Percentiles rank a stretch among this genome's conserved stretches.
These are phyloP conservation scores for Archaeoteleia sp. DNA, from an alignment of 2,888 invertebrate genomes.

Conservation along the genomic window DNA sequence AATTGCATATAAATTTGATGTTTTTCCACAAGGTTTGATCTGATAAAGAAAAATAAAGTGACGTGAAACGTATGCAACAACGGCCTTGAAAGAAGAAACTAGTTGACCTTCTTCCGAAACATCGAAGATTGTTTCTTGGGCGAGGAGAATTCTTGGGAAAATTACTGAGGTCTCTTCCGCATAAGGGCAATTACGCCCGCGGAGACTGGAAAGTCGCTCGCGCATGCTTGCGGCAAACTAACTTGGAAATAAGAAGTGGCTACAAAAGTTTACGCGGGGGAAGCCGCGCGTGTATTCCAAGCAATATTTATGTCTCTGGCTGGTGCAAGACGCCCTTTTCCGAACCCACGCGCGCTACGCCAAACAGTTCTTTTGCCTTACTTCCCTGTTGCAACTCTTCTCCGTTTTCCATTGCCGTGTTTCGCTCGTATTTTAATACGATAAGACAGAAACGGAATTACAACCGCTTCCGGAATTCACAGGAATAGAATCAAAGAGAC, in stretches of 20 bases:
- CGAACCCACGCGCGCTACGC: neutral
- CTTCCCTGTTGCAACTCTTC: constrained; percentile 15
- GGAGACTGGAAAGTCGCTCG: constrained; percentile 6
- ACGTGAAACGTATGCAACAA: constrained; percentile 1
- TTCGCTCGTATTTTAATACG: constrained; percentile 25
- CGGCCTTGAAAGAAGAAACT: constrained; percentile 51
- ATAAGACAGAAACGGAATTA: constrained; percentile 27
- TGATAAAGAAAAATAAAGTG: constrained; percentile 6
- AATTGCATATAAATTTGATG: too few species aligned
- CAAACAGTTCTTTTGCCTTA: constrained; percentile 7
- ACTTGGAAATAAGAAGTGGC: constrained; percentile 26
- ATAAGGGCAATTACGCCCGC: constrained; percentile 1
- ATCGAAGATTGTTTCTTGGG: constrained; percentile 7
- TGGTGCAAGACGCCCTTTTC: neutral
- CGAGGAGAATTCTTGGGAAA: constrained; percentile 2
- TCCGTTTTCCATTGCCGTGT: constrained; percentile 2
- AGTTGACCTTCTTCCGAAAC: constrained; percentile 53
- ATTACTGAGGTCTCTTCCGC: constrained; percentile 2
- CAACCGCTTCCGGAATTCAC: constrained; percentile 25
- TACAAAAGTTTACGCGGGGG: constrained; percentile 10
- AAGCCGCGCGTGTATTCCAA: constrained; percentile 17
- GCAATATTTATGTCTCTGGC: constrained; percentile 16
- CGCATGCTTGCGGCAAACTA: constrained; percentile 18
- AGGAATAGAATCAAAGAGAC: constrained; percentile 27
- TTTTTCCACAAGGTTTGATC: constrained; percentile 22